Evolutionary conservation across 2,888 invertebrate species (phyloP), one percentile per base, ranked within the genome.

Genomic region (Callyntrura sp.): DNA sequence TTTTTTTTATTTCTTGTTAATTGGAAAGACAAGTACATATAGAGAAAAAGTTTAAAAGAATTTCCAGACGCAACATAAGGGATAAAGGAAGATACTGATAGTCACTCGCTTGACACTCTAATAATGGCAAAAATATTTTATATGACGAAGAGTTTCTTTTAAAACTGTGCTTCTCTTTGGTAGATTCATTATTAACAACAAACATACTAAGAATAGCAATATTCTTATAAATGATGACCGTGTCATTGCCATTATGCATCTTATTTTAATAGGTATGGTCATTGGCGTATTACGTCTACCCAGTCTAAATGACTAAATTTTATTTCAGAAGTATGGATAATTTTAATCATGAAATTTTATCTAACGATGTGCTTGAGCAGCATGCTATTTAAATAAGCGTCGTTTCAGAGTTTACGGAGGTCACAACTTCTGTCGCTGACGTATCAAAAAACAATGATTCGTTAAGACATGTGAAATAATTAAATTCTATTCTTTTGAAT

Each of bases 401-500:
- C n/a, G 35, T 35, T 4, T 2, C 6, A 35, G 35, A 6, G 25
- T 62, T 62, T 62, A 20, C 62, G 62, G 62, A 20, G 23, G 62
- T 25, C n/a, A 5, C 23, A 62, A 11, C 25, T 23, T n/a, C n/a
- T 35, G 35, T 35, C 35, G 1, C 17, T 57, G 17, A 57, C 17
- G 57, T 20, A 70, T 45, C 0, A 43, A 45, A 25, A 43, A 78
- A 51, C 78, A 78, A 76, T 78, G 78, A 78, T 78, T 78, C 78
- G 55, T 78, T 78, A 78, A 78, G 51, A 6, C 35, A 55, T 51
- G 28, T 45, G 4, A 11, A 78, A 23, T 78, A 78, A 78, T 78
- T 51, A 78, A 78, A 23, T n/a, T n/a, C 78, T 17, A 73, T 28
- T 35, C 35, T 35, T 35, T 14, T 68, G 35, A 35, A 17, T 35